Conservation (phyloP, 2,888 invertebrate genomes). For the Saturnia pavonia region DNA sequence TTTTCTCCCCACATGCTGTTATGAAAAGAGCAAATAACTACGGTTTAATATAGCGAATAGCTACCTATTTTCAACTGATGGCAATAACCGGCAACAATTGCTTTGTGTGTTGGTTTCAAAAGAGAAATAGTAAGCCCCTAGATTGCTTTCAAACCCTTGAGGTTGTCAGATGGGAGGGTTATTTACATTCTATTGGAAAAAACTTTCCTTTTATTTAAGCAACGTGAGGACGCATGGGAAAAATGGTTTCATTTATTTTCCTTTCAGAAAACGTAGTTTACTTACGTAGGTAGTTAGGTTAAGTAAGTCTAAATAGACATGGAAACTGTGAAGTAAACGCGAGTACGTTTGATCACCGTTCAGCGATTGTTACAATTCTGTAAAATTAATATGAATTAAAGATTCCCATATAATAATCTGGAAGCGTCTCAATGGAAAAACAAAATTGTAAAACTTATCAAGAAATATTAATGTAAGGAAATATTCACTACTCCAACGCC, state of each 20-base stretch:
- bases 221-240: constrained; percentile 36
- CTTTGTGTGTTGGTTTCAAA: constrained; percentile 67
- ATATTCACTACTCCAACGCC: background rate
- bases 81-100: constrained; percentile 67
- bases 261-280: constrained; percentile 30
- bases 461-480: background rate
- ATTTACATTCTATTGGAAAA: constrained; percentile 64
- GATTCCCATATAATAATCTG: too few relatives aligned
- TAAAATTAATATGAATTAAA: too few relatives aligned
- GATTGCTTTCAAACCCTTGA: constrained; percentile 71
- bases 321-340: too few relatives aligned
- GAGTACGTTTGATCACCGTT: background rate
- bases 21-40: constrained; percentile 47
- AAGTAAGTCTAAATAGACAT: background rate
- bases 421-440: too few relatives aligned
- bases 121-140: constrained; percentile 61
- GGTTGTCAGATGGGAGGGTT: constrained; percentile 61
- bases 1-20: constrained; percentile 34
- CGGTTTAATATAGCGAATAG: constrained; percentile 42
- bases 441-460: background rate
- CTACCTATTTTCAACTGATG: constrained; percentile 56
- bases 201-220: constrained; percentile 52
- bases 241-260: constrained; percentile 42
- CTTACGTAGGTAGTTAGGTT: constrained; percentile 15
- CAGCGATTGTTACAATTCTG: background rate